Evolutionary conservation across 2,113 vertebrate species (phyloP), one percentile per base, ranked within the genome.

Genomic region (Tympanuchus pallidicinctus): DNA sequence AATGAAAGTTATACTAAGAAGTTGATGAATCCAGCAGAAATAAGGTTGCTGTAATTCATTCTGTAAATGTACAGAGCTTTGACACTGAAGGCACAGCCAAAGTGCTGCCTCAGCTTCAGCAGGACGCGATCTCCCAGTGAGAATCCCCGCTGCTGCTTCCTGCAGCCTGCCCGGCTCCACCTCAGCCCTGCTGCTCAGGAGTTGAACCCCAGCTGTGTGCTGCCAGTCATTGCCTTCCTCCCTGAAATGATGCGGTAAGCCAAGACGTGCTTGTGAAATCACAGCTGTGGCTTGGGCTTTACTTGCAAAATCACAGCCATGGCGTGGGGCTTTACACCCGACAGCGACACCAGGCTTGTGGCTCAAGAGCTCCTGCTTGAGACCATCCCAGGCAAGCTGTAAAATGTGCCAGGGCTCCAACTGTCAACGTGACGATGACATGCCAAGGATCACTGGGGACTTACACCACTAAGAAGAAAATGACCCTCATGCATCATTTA

Each of bases 311-410:
- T n/a, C 3, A 1, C 43, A 16, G 2, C 71, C 27, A 20, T 48
- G 5, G 1, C 8, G 2, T n/a, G 2, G 30, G 47, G 69, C 71
- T 88, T 27, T 42, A 2, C 14, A 2, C 0, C 0, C 2, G 59
- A 45, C 76, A 63, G 40, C 0, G 8, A 25, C 30, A 38, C 1
- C 0, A 1, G 43, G 8, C 71, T 79, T 0, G 0, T 50, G 8
- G 57, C 0, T 22, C 42, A 7, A 8, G 38, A 64, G 6, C 0
- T 52, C 67, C 47, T 0, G 79, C 67, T 54, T 36, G 2, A 56
- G 0, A 0, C 56, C 15, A 12, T 42, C 74, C 52, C 64, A 3
- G 2, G 3, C 13, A 45, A 1, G 20, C 2, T 27, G 20, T 8
- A 38, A 74, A 63, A 70, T 8, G 10, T 6, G 1, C 1, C 27